Evolutionary conservation across 2,888 invertebrate genomes (phyloP).

Genomic region (Drosophila helvetica): DNA sequence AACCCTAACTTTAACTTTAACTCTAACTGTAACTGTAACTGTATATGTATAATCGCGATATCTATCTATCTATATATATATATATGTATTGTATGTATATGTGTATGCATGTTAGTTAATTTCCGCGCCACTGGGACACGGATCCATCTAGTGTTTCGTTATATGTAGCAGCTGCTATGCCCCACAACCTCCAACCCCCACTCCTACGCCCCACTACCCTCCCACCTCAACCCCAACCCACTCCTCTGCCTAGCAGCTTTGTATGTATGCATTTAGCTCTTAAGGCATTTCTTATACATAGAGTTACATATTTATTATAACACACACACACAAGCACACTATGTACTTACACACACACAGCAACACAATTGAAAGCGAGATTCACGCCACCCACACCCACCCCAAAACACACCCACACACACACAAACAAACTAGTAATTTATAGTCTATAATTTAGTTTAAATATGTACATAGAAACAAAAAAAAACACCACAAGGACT

Average conservation of each 20-base stretch:
- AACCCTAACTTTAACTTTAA: background rate
- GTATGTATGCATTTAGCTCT: conserved; percentile 71
- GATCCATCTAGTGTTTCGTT: conserved; percentile 22
- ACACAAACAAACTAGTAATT: conserved; percentile 68
- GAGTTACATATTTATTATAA: conserved; percentile 65
- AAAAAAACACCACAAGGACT: conserved; percentile 69
- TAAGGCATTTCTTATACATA: conserved; percentile 67
- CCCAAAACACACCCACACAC: no score
- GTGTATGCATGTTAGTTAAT: conserved; percentile 75
- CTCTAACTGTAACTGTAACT: conserved; percentile 13
- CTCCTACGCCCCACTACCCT: background rate
- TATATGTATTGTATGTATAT: conserved; percentile 35
- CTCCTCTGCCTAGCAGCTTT: conserved; percentile 59
- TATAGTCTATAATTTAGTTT: conserved; percentile 75
- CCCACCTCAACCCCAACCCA: background rate
- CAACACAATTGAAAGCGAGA: conserved; percentile 46
- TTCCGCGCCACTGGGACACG: conserved; percentile 19
- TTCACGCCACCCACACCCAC: conserved; percentile 48
- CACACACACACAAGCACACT: conserved; percentile 35
- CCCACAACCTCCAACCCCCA: background rate
- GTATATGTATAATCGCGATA: conserved; percentile 28
- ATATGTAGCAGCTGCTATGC: conserved; percentile 55
- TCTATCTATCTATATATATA: conserved; percentile 5
- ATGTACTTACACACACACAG: conserved; percentile 62
- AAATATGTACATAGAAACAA: conserved; percentile 72